These are phyloP conservation scores for Edolisoma coerulescens DNA, from an alignment of 2,113 vertebrate genomes.

Conservation along the genomic window DNA sequence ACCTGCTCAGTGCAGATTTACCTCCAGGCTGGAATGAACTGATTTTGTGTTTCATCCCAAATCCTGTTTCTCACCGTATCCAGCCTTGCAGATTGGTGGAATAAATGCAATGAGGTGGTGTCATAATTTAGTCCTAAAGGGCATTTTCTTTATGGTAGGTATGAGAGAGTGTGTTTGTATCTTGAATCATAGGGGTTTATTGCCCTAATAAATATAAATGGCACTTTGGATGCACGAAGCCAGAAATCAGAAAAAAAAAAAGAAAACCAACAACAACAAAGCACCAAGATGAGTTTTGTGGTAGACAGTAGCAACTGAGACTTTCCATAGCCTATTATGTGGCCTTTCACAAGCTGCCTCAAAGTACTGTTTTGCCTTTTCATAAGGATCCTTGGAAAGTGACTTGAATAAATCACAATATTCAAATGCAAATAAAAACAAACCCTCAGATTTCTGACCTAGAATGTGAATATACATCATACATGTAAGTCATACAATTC, in stretches of 20 bases:
- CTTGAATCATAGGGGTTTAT: neutral
- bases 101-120: neutral
- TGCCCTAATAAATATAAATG: neutral
- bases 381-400: neutral
- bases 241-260: neutral
- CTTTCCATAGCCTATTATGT: neutral
- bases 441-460: neutral
- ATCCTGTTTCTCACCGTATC: neutral
- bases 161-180: neutral
- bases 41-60: neutral
- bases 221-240: rapidly evolving
- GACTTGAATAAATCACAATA: neutral
- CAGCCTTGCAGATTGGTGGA: neutral
- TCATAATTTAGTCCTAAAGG: neutral
- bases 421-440: neutral
- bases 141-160: neutral
- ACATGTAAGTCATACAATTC: neutral
- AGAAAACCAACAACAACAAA: neutral
- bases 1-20: rapidly evolving
- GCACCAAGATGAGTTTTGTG: neutral
- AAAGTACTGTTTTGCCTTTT: neutral
- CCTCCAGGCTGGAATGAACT: neutral
- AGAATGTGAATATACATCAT: neutral
- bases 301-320: neutral
- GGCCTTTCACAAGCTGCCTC: neutral